Conservation (phyloP, 2,888 invertebrate species). For the Drosophila mercatorum region DNA sequence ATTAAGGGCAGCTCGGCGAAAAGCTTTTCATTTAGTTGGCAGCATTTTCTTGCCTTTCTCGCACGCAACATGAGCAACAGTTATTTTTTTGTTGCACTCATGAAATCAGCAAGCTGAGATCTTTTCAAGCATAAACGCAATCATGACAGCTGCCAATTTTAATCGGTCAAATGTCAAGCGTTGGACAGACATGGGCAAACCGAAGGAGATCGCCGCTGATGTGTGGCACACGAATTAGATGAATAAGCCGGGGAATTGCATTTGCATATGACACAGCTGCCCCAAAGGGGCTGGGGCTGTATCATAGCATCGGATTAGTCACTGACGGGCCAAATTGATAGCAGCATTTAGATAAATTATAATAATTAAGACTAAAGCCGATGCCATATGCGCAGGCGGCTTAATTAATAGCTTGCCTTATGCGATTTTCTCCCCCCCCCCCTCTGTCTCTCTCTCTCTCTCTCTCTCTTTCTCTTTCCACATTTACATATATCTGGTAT, state of each 20-base stretch:
- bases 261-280: constrained; percentile 62
- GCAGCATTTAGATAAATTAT: constrained; percentile 71
- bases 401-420: constrained; percentile 65
- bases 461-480: neutral
- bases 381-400: constrained; percentile 66
- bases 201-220: constrained; percentile 50
- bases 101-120: constrained; percentile 48
- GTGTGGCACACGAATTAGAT: constrained; percentile 57
- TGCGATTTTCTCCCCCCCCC: constrained; percentile 3
- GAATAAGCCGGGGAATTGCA: constrained; percentile 64
- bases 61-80: constrained; percentile 26
- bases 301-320: constrained; percentile 45
- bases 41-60: constrained; percentile 2
- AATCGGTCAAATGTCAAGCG: constrained; percentile 70
- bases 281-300: constrained; percentile 7
- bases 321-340: constrained; percentile 52
- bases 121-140: constrained; percentile 59
- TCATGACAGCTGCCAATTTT: constrained; percentile 77
- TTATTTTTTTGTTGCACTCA: constrained; percentile 37
- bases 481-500: constrained; percentile 20
- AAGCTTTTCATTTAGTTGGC: constrained; percentile 23
- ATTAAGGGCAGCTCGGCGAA: constrained; percentile 45
- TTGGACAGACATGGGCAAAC: constrained; percentile 17
- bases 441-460: constrained; percentile 7
- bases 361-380: constrained; percentile 61